Percentiles rank a stretch among this genome's conserved stretches.
These are phyloP conservation scores for Arctopsyche grandis DNA, from an alignment of 1,140 invertebrate species.

Conservation along the genomic window DNA sequence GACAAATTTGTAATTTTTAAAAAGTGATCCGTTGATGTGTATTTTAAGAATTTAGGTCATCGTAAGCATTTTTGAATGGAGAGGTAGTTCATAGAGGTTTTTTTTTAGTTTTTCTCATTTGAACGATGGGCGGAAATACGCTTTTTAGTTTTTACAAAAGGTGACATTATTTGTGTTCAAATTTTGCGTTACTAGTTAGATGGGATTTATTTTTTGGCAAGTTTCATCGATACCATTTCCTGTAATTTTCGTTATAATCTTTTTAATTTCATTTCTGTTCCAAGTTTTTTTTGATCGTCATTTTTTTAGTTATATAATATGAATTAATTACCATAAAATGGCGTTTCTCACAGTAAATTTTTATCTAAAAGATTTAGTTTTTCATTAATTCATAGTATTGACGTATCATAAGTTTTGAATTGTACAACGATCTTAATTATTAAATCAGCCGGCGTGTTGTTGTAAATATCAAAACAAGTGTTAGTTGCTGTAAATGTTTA, in stretches of 20 bases:
- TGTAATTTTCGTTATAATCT: not conserved
- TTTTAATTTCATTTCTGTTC: not conserved
- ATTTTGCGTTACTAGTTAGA: not conserved
- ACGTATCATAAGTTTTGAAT: no score
- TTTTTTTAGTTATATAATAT: not conserved
- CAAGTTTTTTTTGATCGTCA: conserved; percentile 21
- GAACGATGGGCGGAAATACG: not conserved
- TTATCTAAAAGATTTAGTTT: no score
- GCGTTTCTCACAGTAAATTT: no score
- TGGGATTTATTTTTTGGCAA: conserved; percentile 23
- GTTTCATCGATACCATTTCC: not conserved
- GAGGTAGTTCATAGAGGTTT: no score
- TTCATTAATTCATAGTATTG: no score
- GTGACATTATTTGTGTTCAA: not conserved
- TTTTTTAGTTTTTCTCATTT: not conserved
- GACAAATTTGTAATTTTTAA: no score
- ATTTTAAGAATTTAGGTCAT: not conserved
- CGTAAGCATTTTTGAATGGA: not conserved
- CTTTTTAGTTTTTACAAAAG: not conserved
- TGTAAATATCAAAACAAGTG: no score
- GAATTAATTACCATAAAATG: no score
- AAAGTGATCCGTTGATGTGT: not conserved
- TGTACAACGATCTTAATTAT: no score
- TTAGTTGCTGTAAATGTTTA: no score
- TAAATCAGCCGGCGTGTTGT: no score